Evolutionary conservation across 2,888 invertebrate species (phyloP), one percentile per base, ranked within the genome.

Genomic region (Melanostoma mellinum): DNA sequence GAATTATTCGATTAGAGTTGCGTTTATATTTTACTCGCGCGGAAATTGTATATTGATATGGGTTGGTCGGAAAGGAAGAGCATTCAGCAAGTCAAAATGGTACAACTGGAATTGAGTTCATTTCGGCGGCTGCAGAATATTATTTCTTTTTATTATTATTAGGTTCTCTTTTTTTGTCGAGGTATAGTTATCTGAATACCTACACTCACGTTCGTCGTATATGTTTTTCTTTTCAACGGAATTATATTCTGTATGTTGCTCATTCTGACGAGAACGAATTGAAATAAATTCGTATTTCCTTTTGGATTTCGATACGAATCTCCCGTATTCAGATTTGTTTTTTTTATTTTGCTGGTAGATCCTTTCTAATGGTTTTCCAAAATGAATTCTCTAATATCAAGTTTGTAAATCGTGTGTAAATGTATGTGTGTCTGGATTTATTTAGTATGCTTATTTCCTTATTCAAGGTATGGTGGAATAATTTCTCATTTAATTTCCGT

Each of bases 1-100:
- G 81, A 81, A 81, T 81, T 76, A 77, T 78, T 78, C 82, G 82
- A 78, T 82, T 78, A 78, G 78, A 72, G 73, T 20, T 78, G 77
- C 82, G 82, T 77, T 82, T 82, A 77, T 82, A 82, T 82, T 73
- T 82, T 78, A 53, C 78, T 82, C 82, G 73, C 68, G 73, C 77
- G 82, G 73, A 82, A 77, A 82, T 73, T 82, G 77, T 82, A 69
- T 78, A 77, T 77, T 74, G 77, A 82, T 73, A 82, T 63, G 61
- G 32, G 30, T 20, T 38, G 30, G n/a, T 40, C 20, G 8, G 50
- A 4, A 46, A 36, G 48, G 48, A 50, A 50, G 63, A 50, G 50
- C 40, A 63, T 50, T 48, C 63, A 35, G 32, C 20, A 35, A 35
- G 32, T 50, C 38, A 8, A 55, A 55, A 42, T 40, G 48, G 36